Conservation (phyloP, 30 jellyfish, hydroid and myxozoan species). For the Hydra vulgaris region DNA sequence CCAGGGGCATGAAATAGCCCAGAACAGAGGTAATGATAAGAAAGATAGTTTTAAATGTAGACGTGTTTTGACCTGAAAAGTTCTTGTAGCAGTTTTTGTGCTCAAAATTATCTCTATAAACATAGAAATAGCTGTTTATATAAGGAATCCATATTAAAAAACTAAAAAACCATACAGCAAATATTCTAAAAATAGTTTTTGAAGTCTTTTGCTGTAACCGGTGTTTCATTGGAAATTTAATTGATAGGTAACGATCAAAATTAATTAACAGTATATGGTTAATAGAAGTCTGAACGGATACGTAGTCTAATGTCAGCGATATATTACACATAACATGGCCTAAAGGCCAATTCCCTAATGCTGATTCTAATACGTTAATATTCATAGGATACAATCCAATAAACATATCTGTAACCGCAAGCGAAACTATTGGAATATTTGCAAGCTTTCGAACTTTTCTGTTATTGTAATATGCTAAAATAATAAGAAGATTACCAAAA, state of each 20-base stretch:
- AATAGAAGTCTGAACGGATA: neutral
- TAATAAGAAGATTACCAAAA: neutral
- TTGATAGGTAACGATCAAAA: neutral
- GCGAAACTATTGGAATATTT: neutral
- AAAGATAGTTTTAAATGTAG: neutral
- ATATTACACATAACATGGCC: neutral
- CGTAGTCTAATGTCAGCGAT: neutral
- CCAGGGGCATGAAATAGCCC: neutral
- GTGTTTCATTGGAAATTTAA: neutral
- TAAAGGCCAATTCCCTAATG: neutral
- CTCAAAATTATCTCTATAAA: too few relatives aligned
- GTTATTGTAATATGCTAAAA: neutral
- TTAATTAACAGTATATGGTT: neutral
- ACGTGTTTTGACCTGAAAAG: neutral
- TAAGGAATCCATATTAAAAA: neutral
- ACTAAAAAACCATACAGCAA: neutral
- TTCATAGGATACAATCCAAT: neutral
- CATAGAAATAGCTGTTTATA: neutral
- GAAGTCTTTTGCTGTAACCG: neutral
- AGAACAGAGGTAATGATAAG: neutral
- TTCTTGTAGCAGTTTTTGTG: neutral
- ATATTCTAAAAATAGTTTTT: too few relatives aligned
- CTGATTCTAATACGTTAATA: neutral
- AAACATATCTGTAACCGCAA: neutral
- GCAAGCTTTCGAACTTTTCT: neutral